Conservation (phyloP, 2,888 invertebrate genomes). For the Cheilosia pagana region DNA sequence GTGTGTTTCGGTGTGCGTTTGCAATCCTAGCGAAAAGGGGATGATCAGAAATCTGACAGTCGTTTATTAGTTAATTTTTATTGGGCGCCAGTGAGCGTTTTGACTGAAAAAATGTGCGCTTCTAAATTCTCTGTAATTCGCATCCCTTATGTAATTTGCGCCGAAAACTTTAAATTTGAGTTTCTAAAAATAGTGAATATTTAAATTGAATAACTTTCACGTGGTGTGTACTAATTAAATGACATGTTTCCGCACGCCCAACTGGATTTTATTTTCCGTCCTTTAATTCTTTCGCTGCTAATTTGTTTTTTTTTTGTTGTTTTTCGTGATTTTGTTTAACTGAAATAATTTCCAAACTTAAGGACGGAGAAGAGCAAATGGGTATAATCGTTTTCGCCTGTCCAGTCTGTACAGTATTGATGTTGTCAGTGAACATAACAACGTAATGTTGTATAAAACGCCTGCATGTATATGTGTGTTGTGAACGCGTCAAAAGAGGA, state of each 20-base stretch:
- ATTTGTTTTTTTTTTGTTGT: slow-evolving; percentile 4
- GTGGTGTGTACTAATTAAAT: slow-evolving; percentile 35
- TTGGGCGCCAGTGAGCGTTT: no score
- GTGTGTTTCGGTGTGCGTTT: slow-evolving; percentile 1
- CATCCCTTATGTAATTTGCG: neutral
- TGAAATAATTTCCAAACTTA: slow-evolving; percentile 6
- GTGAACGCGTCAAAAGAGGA: slow-evolving; percentile 12
- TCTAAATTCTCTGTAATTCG: no score
- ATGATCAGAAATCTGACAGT: no score
- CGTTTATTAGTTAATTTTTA: no score
- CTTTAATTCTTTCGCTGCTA: slow-evolving; percentile 10
- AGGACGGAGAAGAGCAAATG: neutral
- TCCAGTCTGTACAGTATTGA: slow-evolving; percentile 2
- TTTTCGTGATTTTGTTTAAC: neutral
- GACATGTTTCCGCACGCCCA: slow-evolving; percentile 28
- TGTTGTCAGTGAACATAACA: neutral
- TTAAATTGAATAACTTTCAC: slow-evolving; percentile 18
- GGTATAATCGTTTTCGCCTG: neutral
- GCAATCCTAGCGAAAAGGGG: slow-evolving; percentile 9
- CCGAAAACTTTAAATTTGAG: neutral
- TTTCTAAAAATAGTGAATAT: neutral
- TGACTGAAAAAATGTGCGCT: no score
- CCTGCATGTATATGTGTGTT: neutral
- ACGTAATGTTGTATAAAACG: neutral
- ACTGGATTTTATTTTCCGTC: slow-evolving; percentile 18